Base-by-base conservation (phyloP, 2,888 invertebrate genomes). In the Brachyptera risi region DNA sequence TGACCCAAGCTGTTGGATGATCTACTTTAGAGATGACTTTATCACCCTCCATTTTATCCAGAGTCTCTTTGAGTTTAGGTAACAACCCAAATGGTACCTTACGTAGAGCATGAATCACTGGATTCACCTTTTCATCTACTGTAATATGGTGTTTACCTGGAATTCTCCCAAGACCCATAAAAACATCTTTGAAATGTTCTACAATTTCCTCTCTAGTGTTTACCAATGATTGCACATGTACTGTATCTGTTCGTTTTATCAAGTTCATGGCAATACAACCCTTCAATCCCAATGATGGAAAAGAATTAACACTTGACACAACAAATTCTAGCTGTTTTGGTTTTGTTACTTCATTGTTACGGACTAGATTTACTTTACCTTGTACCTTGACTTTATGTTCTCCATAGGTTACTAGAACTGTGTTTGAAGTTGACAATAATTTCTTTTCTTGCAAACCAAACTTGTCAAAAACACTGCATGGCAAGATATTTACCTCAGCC, bases 1-100 rank as follows among this genome's bases (percentile, higher is more conserved):
- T 54, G 1, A 56, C 56, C 60, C 56, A 57, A 11, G 37, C 11
- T 1, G 31, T 60, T 21, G 42, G 56, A n/a, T 60, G 11, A 3
- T 9, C 24, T 17, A 54, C 56, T 15, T 23, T 37, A 9, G 1
- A 3, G 2, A 51, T 31, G 3, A 51, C 21, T 2, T 19, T 19
- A 4, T 31, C 31, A 1, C n/a, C 3, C 17, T 51, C 51, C 17
- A 51, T 5, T 3, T 7, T 2, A 5, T 31, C 27, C 27, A 51
- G 19, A 2, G 51, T 31, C 17, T 51, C 15, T 7, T 31, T 51
- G 2, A 51, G 2, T 13, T 51, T 51, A 7, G 1, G 5, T 31
- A 19, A 15, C 19, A 51, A 17, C 2, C 15, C 35, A 15, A 15
- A 1, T n/a, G 51, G 51, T 1, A 51, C 19, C 11, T 15, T 27